Evolutionary conservation across 2,113 vertebrate species (phyloP), one percentile per base, ranked within the genome.

Genomic region (Macaca nemestrina): DNA sequence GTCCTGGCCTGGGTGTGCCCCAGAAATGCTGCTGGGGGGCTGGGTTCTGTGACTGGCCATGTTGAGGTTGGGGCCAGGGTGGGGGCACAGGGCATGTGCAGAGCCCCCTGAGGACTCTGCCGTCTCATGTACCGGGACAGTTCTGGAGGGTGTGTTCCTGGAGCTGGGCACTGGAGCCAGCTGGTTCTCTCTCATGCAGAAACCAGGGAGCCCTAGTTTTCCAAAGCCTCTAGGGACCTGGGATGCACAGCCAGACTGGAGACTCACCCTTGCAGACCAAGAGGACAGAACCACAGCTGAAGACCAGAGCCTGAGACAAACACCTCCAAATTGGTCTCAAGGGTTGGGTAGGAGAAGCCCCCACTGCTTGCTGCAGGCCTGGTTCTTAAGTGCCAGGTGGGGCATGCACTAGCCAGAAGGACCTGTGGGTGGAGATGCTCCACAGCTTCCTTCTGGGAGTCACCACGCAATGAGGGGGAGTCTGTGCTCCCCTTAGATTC

Each of bases 321-420:
- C 13, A 8, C 16, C 16, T 57, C 25, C 83, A 23, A 75, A 27
- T 1, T 22, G 23, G 27, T 17, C 17, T 92, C 6, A 5, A 40
- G 20, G 4, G n/a, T 52, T 45, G 38, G 2, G 22, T 25, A 11
- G 17, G 32, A 76, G 27, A 40, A 55, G 73, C 16, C 32, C 20
- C 35, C 18, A 57, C 9, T 35, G 59, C 22, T 61, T 23, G 2
- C 7, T 45, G 8, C 64, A 32, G 50, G 18, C 35, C 9, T 5
- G 0, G n/a, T 4, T 5, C 0, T 16, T 30, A 12, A n/a, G 22
- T 3, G n/a, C 9, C 48, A 20, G 9, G 57, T 6, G 22, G 22
- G 12, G 5, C 27, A 64, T 30, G 27, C 61, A 64, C 61, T 32
- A 64, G 27, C 61, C 12, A 6, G 61, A 64, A 64, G 12, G 12